Evolutionary conservation across 2,888 invertebrate species (phyloP), one percentile per base, ranked within the genome.

Genomic region (Hesperia comma): DNA sequence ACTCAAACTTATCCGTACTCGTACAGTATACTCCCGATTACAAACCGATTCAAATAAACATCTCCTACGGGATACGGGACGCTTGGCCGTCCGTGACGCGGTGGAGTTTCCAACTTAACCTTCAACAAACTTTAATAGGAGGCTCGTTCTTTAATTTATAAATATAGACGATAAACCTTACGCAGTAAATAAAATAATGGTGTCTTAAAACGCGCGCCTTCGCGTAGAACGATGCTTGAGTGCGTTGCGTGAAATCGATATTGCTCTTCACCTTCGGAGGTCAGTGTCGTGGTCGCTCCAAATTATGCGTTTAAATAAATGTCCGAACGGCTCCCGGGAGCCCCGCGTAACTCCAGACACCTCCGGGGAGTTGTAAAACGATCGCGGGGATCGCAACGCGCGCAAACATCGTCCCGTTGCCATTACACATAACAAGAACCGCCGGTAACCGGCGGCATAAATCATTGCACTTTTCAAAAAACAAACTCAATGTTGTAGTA

Each of bases 401-500:
- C 75, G 74, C 84, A 77, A 76, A 77, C 85, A 78, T 78, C 80
- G 83, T 80, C 82, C 83, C 82, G 84, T 87, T 88, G 90, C 90
- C 89, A 87, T 88, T 60, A 66, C 80, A 83, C 76, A 67, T 84
- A 92, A 92, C 91, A 92, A 92, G 85, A 80, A 88, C 92, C 86
- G 79, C 86, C 91, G 92, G 88, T 80, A 79, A 86, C 91, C 92
- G 92, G 91, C 85, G 88, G 91, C 89, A 90, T 92, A 90, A 90
- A 92, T 90, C 88, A 92, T 92, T 89, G 91, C 88, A 92, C 88
- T 90, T 90, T 88, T 86, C 83, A 88, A 90, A 90, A 87, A 92
- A 87, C 87, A 86, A 93, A 93, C 91, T 92, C 93, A 93, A 93
- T 92, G 79, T 92, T 92, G 92, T 92, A 92, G 90, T 93, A 93